Percentiles rank a stretch among this genome's conserved stretches.
These are phyloP conservation scores for Drosophila paranaensis DNA, from an alignment of 2,888 invertebrate species.

Conservation along the genomic window DNA sequence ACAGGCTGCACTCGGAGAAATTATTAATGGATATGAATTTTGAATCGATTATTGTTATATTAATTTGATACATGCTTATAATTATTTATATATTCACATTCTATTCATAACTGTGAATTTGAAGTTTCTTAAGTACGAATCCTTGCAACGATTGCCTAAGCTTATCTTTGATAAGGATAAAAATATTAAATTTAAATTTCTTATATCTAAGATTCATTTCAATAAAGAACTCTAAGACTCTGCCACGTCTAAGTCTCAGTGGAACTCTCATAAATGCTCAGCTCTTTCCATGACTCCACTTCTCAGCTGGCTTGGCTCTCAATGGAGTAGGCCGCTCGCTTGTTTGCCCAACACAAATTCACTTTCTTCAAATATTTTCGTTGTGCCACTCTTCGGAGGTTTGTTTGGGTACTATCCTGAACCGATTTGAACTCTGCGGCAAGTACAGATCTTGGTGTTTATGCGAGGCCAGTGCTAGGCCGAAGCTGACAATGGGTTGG, in stretches of 20 bases:
- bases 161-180: background rate
- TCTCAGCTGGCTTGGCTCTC: background rate
- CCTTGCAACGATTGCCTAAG: no score
- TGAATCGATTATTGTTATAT: background rate
- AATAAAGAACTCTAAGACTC: no score
- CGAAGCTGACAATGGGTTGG: conserved; percentile 16
- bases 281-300: no score
- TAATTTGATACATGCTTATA: background rate
- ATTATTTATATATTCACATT: no score
- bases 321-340: conserved; percentile 4
- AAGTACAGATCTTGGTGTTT: background rate
- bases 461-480: conserved; percentile 25
- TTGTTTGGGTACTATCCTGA: conserved; percentile 4
- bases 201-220: background rate
- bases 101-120: no score
- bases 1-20: conserved; percentile 8
- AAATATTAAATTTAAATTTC: background rate
- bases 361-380: conserved; percentile 52
- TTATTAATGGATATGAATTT: background rate
- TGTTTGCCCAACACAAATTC: conserved; percentile 25
- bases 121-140: no score
- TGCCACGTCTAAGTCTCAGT: no score
- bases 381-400: conserved; percentile 17
- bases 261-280: no score
- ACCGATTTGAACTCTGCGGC: conserved; percentile 11